Conservation (phyloP, 2,888 invertebrate species). For the Scaptomyza cyrtandrae region DNA sequence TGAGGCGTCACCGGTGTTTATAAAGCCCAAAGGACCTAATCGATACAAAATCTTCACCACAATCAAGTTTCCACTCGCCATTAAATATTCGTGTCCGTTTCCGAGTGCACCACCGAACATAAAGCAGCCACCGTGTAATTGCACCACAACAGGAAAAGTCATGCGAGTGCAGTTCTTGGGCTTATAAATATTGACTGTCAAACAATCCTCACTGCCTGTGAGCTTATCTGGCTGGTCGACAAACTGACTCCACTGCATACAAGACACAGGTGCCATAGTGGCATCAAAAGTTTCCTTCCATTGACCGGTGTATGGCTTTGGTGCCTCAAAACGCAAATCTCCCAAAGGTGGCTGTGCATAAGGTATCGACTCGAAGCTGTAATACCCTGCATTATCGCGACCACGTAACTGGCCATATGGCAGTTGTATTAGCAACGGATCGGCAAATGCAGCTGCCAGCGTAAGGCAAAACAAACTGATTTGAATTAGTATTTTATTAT, state of each 20-base stretch:
- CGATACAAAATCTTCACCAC: slow-evolving; percentile 90
- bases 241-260: slow-evolving; percentile 88
- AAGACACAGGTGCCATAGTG: slow-evolving; percentile 86
- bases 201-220: slow-evolving; percentile 88
- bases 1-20: slow-evolving; percentile 89
- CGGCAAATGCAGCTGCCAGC: slow-evolving; percentile 3
- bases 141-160: slow-evolving; percentile 87
- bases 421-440: slow-evolving; percentile 61
- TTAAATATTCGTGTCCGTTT: slow-evolving; percentile 86
- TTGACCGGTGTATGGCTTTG: slow-evolving; percentile 55
- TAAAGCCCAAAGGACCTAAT: slow-evolving; percentile 90
- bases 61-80: slow-evolving; percentile 87
- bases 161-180: slow-evolving; percentile 81
- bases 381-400: slow-evolving; percentile 82
- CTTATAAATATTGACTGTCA: slow-evolving; percentile 88
- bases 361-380: slow-evolving; percentile 88
- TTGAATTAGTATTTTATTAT: background rate
- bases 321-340: slow-evolving; percentile 86
- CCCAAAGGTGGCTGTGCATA: slow-evolving; percentile 89
- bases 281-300: slow-evolving; percentile 85
- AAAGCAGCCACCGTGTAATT: slow-evolving; percentile 89
- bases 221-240: slow-evolving; percentile 61
- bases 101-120: slow-evolving; percentile 87
- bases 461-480: slow-evolving; percentile 10
- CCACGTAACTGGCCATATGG: slow-evolving; percentile 76